Percentiles rank a stretch among this genome's conserved stretches.
Evolutionary conservation across 1,140 invertebrate species (phyloP).

Genomic region (Euschistus heros): DNA sequence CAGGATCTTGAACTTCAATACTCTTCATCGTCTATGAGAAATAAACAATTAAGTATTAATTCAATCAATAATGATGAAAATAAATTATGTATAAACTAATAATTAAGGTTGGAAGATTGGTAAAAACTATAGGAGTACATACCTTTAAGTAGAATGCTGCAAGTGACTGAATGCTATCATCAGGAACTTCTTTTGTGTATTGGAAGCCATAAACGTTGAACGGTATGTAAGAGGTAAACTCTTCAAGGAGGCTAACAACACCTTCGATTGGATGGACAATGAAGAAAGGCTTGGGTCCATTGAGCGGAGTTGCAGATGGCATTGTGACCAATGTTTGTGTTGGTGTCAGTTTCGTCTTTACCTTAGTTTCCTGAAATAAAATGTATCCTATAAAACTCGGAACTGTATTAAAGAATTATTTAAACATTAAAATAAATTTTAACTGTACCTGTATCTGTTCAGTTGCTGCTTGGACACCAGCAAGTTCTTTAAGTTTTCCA

Average conservation of each 20-base stretch:
- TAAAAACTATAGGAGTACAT: slow-evolving; percentile 19
- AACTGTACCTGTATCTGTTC: not conserved
- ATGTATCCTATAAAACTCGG: slow-evolving; percentile 40
- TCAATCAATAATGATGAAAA: too few relatives aligned
- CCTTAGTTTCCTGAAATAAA: slow-evolving; percentile 27
- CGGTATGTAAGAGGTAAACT: slow-evolving; percentile 56
- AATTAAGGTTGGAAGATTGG: not conserved
- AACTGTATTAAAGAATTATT: not conserved
- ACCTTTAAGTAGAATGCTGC: slow-evolving; percentile 68
- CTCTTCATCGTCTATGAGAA: slow-evolving; percentile 51
- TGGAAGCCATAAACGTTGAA: slow-evolving; percentile 76
- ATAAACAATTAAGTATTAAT: not conserved
- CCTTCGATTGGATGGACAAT: slow-evolving; percentile 90
- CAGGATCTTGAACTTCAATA: slow-evolving; percentile 69
- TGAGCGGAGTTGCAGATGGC: slow-evolving; percentile 39
- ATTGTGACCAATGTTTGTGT: slow-evolving; percentile 49
- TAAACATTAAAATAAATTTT: not conserved
- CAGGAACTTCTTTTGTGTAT: slow-evolving; percentile 63
- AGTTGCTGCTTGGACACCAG: slow-evolving; percentile 17
- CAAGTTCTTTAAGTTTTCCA: slow-evolving; percentile 56
- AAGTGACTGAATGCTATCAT: slow-evolving; percentile 57
- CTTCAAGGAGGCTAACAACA: slow-evolving; percentile 53
- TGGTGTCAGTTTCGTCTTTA: slow-evolving; percentile 47
- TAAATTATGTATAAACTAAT: too few relatives aligned
- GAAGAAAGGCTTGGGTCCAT: slow-evolving; percentile 47